A percentile compares a stretch with the other conserved stretches of the same genome.
These are phyloP conservation scores for Sarcophaga variegata DNA, from an alignment of 2,888 invertebrate species.

Conservation along the genomic window DNA sequence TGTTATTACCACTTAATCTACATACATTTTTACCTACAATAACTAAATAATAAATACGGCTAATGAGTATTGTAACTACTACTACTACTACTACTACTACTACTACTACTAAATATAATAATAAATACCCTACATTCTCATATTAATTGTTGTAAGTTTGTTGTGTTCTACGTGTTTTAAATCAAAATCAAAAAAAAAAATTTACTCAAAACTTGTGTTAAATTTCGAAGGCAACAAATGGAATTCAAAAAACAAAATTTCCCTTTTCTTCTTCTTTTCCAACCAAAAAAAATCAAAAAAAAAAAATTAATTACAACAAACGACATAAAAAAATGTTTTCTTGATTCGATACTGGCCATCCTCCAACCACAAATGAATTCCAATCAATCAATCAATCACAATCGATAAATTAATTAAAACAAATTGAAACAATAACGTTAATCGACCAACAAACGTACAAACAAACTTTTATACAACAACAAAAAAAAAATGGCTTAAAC, in stretches of 20 bases:
- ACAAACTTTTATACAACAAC: neutral
- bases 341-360: slow-evolving; percentile 46
- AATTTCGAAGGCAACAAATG: slow-evolving; percentile 28
- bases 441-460: slow-evolving; percentile 46
- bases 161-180: slow-evolving; percentile 65
- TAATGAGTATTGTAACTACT: slow-evolving; percentile 13
- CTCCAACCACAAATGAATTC: slow-evolving; percentile 28
- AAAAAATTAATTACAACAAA: slow-evolving; percentile 6
- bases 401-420: slow-evolving; percentile 26
- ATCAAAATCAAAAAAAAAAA: slow-evolving; percentile 1
- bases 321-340: slow-evolving; percentile 20
- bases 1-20: too few species aligned
- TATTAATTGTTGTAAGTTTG: slow-evolving; percentile 66
- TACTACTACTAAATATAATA: slow-evolving; percentile 26
- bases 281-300: neutral
- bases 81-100: slow-evolving; percentile 18
- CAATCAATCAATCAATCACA: slow-evolving; percentile 22
- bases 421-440: slow-evolving; percentile 30
- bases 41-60: neutral
- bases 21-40: slow-evolving; percentile 8
- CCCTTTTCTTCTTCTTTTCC: slow-evolving; percentile 53
- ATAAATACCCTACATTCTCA: slow-evolving; percentile 40
- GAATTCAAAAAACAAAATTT: slow-evolving; percentile 65
- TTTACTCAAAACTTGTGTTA: slow-evolving; percentile 24
- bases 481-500: neutral